These are phyloP conservation scores for Heterochromis multidens DNA, from an alignment of 2,113 vertebrate genomes.

Conservation along the genomic window DNA sequence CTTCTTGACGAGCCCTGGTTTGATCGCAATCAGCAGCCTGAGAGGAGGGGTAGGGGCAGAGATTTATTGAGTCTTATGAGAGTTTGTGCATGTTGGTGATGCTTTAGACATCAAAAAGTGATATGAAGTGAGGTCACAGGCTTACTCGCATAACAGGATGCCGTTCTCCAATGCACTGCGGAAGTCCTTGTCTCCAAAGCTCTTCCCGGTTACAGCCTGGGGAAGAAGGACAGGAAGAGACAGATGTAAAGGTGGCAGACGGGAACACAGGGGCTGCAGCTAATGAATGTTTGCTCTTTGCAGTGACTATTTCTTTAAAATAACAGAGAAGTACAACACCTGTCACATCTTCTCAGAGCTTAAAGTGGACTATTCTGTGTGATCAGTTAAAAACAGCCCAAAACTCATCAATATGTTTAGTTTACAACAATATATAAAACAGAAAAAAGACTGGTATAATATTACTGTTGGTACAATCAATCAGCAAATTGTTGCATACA, in stretches of 20 bases:
- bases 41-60: neutral
- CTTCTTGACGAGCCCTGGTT: slow-evolving; percentile 95
- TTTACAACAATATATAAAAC: neutral
- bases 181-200: slow-evolving; percentile 94
- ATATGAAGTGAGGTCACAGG: slow-evolving; percentile 21
- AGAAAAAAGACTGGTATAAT: neutral
- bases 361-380: neutral
- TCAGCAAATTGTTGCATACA: neutral
- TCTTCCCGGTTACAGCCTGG: slow-evolving; percentile 92
- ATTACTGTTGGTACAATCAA: neutral
- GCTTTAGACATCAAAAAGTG: slow-evolving; percentile 17
- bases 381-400: neutral
- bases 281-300: neutral
- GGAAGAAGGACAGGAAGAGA: slow-evolving; percentile 26
- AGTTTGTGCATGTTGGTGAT: slow-evolving; percentile 5
- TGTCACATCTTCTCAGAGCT: neutral
- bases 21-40: slow-evolving; percentile 96
- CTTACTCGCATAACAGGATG: slow-evolving; percentile 98
- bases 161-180: slow-evolving; percentile 93
- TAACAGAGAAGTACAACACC: neutral
- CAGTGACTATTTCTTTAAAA: neutral
- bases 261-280: neutral
- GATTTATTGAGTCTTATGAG: slow-evolving; percentile 29
- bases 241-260: neutral
- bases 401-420: neutral